Base-by-base conservation (phyloP, 2,113 vertebrate species). In the Falcunculus frontatus region DNA sequence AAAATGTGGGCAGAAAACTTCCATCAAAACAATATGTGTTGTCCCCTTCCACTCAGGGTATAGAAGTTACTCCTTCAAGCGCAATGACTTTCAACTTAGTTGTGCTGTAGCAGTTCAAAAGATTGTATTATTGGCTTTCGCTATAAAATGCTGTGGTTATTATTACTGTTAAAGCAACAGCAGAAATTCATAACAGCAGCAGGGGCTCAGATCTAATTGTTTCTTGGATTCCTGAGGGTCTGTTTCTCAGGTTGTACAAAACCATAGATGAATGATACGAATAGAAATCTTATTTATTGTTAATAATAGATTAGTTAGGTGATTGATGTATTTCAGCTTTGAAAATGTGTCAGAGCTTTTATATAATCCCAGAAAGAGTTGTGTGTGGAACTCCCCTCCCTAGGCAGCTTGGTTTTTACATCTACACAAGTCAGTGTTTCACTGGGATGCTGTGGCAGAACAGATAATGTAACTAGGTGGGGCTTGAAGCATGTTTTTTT, bases 351-450 rank as follows among this genome's bases (percentile, higher is more conserved):
- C 75, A 16, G 65, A 68, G 29, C 18, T 90, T 83, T 69, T 41
- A 7, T 42, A 7, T n/a, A 47, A 74, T 12, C 35, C 44, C 33
- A 21, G 44, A 10, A 75, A 2, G 7, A 26, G 64, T 11, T 37
- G 39, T 42, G n/a, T 32, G 19, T 37, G 81, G 80, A 59, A 16
- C 13, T 63, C 22, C 46, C n/a, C 37, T 44, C 16, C 2, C 19
- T 14, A 8, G 21, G 41, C 25, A 37, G 46, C 57, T 62, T 0
- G 1, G n/a, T 13, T 27, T 5, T 55, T 41, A 0, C 13, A 37
- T 60, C 52, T 21, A 1, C 33, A 33, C 10, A 26, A 52, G 35
- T 74, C 47, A 37, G 73, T 14, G 62, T 52, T 67, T 87, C 80
- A 15, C 35, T 64, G 74, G 33, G 82, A 49, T 23, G 25, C 39